These are phyloP conservation scores for Shinisaurus crocodilurus DNA, from an alignment of 2,113 vertebrate species.

Conservation along the genomic window DNA sequence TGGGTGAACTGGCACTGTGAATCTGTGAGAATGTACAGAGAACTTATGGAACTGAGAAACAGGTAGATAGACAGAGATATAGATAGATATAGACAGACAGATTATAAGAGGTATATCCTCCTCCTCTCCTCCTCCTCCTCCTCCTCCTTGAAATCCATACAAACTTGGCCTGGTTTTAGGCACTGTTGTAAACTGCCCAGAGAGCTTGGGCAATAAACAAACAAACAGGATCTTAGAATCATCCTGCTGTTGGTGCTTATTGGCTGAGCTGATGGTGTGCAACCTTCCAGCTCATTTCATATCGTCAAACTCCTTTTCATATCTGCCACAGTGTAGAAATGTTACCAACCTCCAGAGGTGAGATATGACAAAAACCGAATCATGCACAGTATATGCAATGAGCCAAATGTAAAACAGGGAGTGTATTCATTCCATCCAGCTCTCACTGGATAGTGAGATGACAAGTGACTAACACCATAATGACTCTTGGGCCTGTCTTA, in stretches of 20 bases:
- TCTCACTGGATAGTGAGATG: not conserved
- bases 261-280: not conserved
- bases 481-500: conserved; percentile 18
- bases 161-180: no score
- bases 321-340: not conserved
- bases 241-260: not conserved
- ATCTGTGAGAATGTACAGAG: not conserved
- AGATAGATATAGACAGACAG: no score
- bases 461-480: not conserved
- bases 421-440: not conserved
- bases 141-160: not conserved
- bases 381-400: not conserved
- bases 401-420: not conserved
- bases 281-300: not conserved
- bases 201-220: no score
- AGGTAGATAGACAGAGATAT: no score
- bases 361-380: not conserved
- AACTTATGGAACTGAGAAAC: not conserved
- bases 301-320: not conserved
- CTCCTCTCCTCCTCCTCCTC: rapidly evolving
- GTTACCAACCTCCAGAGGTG: not conserved
- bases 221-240: not conserved
- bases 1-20: not conserved
- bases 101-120: no score
- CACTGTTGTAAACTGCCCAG: no score